These are phyloP conservation scores for Pheosia tremula DNA, from an alignment of 2,888 invertebrate species.

Conservation along the genomic window DNA sequence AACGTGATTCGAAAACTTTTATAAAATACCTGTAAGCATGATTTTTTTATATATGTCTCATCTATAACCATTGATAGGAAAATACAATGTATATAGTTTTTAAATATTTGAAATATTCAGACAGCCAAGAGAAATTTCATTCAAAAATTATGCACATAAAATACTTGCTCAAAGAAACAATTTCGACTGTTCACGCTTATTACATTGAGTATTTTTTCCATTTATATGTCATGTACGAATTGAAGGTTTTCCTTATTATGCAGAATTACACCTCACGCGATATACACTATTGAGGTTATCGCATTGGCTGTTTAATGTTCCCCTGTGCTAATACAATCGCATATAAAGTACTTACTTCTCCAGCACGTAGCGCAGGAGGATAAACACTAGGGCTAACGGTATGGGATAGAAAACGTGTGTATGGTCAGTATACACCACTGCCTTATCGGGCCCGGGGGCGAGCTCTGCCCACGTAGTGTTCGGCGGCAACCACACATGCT, in stretches of 20 bases:
- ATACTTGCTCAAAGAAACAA: too few species aligned
- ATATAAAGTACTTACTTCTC: conserved; percentile 90
- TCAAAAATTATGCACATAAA: too few species aligned
- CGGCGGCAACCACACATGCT: conserved; percentile 96
- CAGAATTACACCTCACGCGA: conserved; percentile 30
- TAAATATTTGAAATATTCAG: too few species aligned
- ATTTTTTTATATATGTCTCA: too few species aligned
- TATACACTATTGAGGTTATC: conserved; percentile 31
- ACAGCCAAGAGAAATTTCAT: too few species aligned
- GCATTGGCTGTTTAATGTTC: conserved; percentile 33
- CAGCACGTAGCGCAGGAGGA: conserved; percentile 90
- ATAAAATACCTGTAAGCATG: too few species aligned
- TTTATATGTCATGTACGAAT: conserved; percentile 18
- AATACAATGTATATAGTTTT: too few species aligned
- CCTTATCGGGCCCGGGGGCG: conserved; percentile 89
- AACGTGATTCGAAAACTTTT: too few species aligned
- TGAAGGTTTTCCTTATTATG: conserved; percentile 19
- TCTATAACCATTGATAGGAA: too few species aligned
- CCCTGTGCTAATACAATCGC: conserved; percentile 18
- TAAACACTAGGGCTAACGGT: conserved; percentile 92
- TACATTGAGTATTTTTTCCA: background rate
- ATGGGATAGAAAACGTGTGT: conserved; percentile 93
- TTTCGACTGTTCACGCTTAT: too few species aligned
- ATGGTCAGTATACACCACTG: conserved; percentile 90
- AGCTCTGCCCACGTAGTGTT: conserved; percentile 96